Base-by-base conservation (phyloP, 2,113 vertebrate species). In the Scatophagus argus region DNA sequence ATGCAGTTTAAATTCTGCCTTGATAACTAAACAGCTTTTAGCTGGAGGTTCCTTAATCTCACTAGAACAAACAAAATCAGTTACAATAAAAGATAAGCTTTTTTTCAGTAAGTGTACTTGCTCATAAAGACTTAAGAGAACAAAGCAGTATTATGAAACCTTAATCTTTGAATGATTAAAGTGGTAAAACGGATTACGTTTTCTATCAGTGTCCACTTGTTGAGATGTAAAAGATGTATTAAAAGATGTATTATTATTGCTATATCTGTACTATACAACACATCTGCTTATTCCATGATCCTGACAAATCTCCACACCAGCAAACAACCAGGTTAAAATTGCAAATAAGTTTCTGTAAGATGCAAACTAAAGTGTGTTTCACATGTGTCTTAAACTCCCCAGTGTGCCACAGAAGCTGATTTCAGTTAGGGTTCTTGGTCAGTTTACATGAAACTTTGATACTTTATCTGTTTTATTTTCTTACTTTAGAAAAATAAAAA, bases 351-450 rank as follows among this genome's bases (percentile, higher is more conserved):
- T 46, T 25, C 19, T 44, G 9, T 65, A 13, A 54, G 47, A 12
- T 67, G 21, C 29, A 55, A 16, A 21, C 29, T 64, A 16, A 21
- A 51, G 21, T 51, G 44, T 29, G 36, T 61, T 54, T 68, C 36
- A 54, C 56, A 11, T 11, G 62, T 72, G 68, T 73, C 55, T 67
- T 67, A 39, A 69, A 64, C 51, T 61, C 55, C 39, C 62, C 47
- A 5, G 62, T 55, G 63, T 68, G 63, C 63, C 62, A 46, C 68
- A 41, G 25, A 8, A 25, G 43, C 31, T 56, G 17, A 41, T 32
- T 12, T 56, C 21, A 11, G n/a, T n/a, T n/a, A n/a, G n/a, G n/a
- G n/a, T n/a, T n/a, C n/a, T n/a, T n/a, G n/a, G n/a, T n/a, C n/a
- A n/a, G 11, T 58, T 41, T 36, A 13, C 47, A 31, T 39, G 19